These are phyloP conservation scores for Hemitrygon akajei DNA, from an alignment of 2,797 vertebrate genomes.

Conservation along the genomic window DNA sequence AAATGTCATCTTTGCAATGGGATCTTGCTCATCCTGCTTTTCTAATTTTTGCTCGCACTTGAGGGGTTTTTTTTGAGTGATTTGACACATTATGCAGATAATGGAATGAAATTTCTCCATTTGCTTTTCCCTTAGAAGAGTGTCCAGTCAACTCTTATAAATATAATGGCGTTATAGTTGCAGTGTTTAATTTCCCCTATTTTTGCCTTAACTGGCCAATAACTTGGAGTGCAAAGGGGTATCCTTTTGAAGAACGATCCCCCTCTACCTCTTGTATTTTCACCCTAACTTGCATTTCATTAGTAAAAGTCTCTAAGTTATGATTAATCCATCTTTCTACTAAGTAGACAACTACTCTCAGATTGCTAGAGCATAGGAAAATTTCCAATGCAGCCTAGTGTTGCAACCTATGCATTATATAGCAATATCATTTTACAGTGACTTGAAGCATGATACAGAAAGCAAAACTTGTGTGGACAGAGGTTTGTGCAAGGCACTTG, in stretches of 20 bases:
- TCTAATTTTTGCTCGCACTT: not conserved
- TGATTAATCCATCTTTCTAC: not conserved
- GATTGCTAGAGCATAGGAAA: not conserved
- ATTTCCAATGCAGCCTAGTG: not conserved
- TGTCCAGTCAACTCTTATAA: not conserved
- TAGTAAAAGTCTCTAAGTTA: not conserved
- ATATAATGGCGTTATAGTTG: not conserved
- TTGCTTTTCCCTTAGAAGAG: not conserved
- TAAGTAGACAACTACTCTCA: not conserved
- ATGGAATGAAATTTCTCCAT: not conserved
- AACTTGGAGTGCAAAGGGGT: not conserved
- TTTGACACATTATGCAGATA: not conserved
- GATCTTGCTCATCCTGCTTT: not conserved
- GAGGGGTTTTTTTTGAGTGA: too few relatives aligned
- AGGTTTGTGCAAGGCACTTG: not conserved
- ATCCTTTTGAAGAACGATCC: too few relatives aligned
- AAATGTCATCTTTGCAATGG: not conserved
- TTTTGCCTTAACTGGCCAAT: not conserved
- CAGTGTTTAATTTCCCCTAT: not conserved
- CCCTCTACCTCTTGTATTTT: too few relatives aligned
- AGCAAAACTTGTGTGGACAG: not conserved
- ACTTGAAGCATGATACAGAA: not conserved
- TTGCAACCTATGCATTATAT: not conserved
- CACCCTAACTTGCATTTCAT: not conserved
- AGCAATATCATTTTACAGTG: not conserved